Evolutionary conservation across 2,888 invertebrate species (phyloP), one percentile per base, ranked within the genome.

Genomic region (Dexiosoma caninum): DNA sequence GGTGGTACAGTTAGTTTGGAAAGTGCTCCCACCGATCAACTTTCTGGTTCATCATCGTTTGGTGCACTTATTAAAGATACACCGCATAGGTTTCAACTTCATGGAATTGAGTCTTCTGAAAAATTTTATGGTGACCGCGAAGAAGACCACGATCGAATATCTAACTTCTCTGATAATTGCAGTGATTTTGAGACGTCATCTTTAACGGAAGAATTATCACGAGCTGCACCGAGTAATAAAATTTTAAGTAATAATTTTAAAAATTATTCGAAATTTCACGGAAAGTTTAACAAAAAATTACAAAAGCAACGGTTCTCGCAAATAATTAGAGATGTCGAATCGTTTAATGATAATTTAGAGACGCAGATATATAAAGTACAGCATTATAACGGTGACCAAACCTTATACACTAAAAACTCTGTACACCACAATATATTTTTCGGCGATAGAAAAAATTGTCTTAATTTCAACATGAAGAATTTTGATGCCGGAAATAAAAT

Each of bases 81-180:
- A n/a, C 62, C 14, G 3, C 40, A 21, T 14, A 12, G 3, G 21
- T 37, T 37, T 16, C 60, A 37, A 27, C 23, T 35, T 16, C 8
- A 5, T 27, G 6, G 6, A 5, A 27, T 5, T 6, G 4, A 27
- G 4, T 27, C 27, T 27, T 27, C 27, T 27, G 21, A 69, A 53
- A 53, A 9, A 75, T n/a, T 37, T 62, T 55, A 10, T n/a, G n/a
- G 27, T 27, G 19, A 37, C 6, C 23, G 8, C n/a, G n/a, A n/a
- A 27, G 35, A 67, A 42, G 60, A 64, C 2, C 35, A 60, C 23
- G 69, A 76, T 44, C 53, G 44, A 9, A 69, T 16, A 35, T 2
- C 12, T 19, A 84, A 83, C 8, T 83, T 83, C 32, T 85, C 83
- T 64, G 84, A 84, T 67, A 46, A 71, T 42, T 79, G 44, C 37